Conservation (phyloP, 2,888 invertebrate genomes). For the Cloeon dipterum region DNA sequence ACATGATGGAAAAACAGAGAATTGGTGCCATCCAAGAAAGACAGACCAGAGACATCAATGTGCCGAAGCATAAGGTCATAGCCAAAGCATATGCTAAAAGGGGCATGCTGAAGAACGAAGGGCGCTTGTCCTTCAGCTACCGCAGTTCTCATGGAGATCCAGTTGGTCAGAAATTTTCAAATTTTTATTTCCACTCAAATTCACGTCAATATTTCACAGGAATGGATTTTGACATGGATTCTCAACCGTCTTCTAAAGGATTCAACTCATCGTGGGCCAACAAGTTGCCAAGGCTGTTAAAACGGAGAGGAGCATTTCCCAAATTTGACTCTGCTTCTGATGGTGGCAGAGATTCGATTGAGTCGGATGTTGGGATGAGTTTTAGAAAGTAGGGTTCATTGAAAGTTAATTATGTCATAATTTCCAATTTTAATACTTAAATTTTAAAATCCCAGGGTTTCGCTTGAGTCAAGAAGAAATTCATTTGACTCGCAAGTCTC, state of each 20-base stretch:
- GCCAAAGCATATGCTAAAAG: conserved; percentile 77
- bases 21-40: background rate
- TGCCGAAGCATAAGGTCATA: conserved; percentile 74
- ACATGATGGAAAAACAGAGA: background rate
- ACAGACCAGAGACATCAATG: background rate
- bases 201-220: conserved; percentile 23
- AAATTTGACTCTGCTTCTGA: conserved; percentile 22
- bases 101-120: conserved; percentile 52
- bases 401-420: background rate
- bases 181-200: background rate
- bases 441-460: conserved; percentile 27
- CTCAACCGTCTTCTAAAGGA: conserved; percentile 51
- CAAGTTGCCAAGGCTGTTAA: conserved; percentile 66
- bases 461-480: conserved; percentile 66
- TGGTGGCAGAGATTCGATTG: conserved; percentile 32
- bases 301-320: conserved; percentile 60
- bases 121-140: conserved; percentile 67
- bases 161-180: conserved; percentile 24
- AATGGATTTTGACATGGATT: conserved; percentile 45
- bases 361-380: conserved; percentile 48
- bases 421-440: background rate
- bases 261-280: conserved; percentile 84
- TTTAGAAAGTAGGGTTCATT: conserved; percentile 12
- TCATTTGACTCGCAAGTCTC: conserved; percentile 73
- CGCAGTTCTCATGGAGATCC: conserved; percentile 78